A percentile compares a stretch with the other conserved stretches of the same genome.
Evolutionary conservation across 1,140 invertebrate genomes (phyloP).

Genomic region (Orchestia grillus): DNA sequence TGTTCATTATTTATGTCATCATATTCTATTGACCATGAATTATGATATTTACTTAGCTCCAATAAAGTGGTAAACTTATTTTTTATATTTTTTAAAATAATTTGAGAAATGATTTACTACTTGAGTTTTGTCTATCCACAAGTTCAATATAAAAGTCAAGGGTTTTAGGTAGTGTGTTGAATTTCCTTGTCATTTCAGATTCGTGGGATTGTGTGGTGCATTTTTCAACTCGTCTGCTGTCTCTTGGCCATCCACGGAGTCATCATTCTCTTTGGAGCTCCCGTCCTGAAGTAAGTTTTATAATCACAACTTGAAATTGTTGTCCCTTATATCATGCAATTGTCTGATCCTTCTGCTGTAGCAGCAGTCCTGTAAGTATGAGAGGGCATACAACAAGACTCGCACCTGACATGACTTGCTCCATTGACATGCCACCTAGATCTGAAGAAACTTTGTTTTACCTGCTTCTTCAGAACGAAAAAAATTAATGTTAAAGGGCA

Average conservation of each 20-base stretch:
- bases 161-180: neutral
- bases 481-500: too few relatives aligned
- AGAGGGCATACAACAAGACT: too few relatives aligned
- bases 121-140: neutral
- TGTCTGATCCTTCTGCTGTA: too few relatives aligned
- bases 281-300: neutral
- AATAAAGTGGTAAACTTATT: too few relatives aligned
- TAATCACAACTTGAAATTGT: neutral
- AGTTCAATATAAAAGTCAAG: neutral
- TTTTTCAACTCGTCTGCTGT: neutral
- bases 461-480: too few relatives aligned
- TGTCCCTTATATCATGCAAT: neutral
- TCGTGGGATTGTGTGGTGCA: constrained; percentile 12
- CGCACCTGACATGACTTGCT: too few relatives aligned
- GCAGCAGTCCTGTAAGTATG: too few relatives aligned
- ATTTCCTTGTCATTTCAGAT: neutral
- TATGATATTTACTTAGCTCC: too few relatives aligned
- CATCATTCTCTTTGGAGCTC: constrained; percentile 26
- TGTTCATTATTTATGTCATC: neutral
- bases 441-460: too few relatives aligned
- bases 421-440: too few relatives aligned
- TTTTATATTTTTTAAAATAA: too few relatives aligned
- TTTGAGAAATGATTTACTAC: neutral
- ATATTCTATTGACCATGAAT: too few relatives aligned
- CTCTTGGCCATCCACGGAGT: constrained; percentile 24